Evolutionary conservation across 2,888 invertebrate species (phyloP), one percentile per base, ranked within the genome.

Genomic region (Tribolium freemani): DNA sequence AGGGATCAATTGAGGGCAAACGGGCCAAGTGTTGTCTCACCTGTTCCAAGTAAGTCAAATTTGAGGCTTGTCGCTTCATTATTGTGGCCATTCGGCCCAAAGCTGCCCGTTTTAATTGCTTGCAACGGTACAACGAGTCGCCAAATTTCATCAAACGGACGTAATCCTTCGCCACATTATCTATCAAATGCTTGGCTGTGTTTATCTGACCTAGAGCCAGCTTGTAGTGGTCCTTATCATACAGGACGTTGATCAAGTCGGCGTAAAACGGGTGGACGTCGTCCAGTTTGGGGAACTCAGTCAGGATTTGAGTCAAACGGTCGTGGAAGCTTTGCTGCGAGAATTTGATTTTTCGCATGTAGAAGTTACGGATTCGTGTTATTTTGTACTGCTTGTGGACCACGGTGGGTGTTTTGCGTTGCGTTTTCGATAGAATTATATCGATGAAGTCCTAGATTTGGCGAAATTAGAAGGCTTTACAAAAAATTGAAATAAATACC

Each of bases 231-330:
- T 99, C 99, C 85, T 97, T 98, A 84, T 99, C 99, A 83, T 99
- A 99, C 21, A 99, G 88, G 0, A 99, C 97, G 86, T 99, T 99
- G 96, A 99, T 98, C 82, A 99, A 89, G 88, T 99, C 99, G 0
- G 99, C 97, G 87, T 99, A 99, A 87, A 99, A 99, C 0, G 99
- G 99, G 88, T 99, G 99, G 2, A 99, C 96, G 88, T 99, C 98
- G 84, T 99, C 98, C 60, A 99, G 88, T 87, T 99, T 99, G 0
- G 99, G 99, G 85, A 99, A 99, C 84, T 99, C 99, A 86, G 96
- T 94, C 79, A 99, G 93, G 78, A 99, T 99, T 85, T 95, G 93
- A 1, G 96, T 94, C 51, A 99, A 88, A 80, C 98, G 93, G 85
- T 99, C 99, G 86, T 99, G 98, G 83, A 98, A 98, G 83, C 94